Evolutionary conservation across 1,140 invertebrate genomes (phyloP), one percentile per base, ranked within the genome.

Genomic region (Drosophila truncata): DNA sequence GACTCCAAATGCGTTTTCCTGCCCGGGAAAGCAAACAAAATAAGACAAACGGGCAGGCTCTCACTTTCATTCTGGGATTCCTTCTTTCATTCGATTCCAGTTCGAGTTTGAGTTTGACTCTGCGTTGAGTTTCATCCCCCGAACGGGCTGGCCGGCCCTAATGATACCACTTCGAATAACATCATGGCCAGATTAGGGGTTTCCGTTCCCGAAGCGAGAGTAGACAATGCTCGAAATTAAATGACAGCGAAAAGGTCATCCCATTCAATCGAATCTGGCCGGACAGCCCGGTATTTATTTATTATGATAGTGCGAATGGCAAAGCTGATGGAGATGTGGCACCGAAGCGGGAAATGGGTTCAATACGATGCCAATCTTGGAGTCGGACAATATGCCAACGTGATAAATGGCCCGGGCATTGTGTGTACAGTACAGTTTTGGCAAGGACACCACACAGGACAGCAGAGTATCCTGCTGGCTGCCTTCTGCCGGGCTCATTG

Each of bases 161-260:
- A 91, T 91, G 83, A 90, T 90, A 81, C 78, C 78, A 88, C 86
- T 88, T 88, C 78, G 79, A 85, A 77, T 80, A 91, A 91, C 80
- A 87, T 83, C 77, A 87, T 87, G 85, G 85, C 76, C 73, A 91
- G 91, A 92, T 92, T 92, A 91, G 91, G 86, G 90, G 85, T 92
- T 91, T 92, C 90, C 91, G 85, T 91, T 92, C 81, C 78, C 83
- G 84, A 92, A 84, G 77, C 75, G 75, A 74, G 75, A 69, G 62
- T 79, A 87, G 80, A 91, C 91, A 92, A 91, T 91, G 82, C 80
- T 80, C 78, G 82, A 91, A 87, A 92, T 92, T 91, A 91, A 91
- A 91, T 91, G 90, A 91, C 78, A 87, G 78, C 75, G 75, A 88
- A 88, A 88, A 88, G 85, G 85, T 88, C 85, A 88, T 88, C 81